These are phyloP conservation scores for Tricholaema leucomelas DNA, from an alignment of 2,113 vertebrate species.

Conservation along the genomic window DNA sequence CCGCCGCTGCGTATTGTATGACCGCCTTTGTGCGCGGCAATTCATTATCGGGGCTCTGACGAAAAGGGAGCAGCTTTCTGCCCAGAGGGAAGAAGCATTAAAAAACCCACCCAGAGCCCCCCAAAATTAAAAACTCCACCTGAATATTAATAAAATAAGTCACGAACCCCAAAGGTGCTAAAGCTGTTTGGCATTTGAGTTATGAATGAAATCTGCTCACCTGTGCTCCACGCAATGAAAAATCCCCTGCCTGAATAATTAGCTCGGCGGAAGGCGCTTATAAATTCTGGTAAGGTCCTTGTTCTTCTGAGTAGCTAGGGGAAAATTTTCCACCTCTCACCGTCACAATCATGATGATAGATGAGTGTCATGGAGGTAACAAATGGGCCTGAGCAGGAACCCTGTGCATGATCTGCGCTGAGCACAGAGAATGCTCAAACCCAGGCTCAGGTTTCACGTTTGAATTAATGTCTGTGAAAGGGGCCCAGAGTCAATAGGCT, in stretches of 20 bases:
- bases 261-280: constrained; percentile 36
- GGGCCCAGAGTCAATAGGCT: not conserved
- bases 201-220: constrained; percentile 42
- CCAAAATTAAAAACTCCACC: not conserved
- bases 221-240: constrained; percentile 3
- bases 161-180: constrained; percentile 15
- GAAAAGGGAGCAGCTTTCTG: constrained; percentile 60
- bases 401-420: not conserved
- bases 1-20: constrained; percentile 75
- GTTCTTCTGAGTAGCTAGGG: not conserved
- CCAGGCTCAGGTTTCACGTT: not conserved
- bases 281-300: not conserved
- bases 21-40: constrained; percentile 79
- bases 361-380: not conserved
- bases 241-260: constrained; percentile 48
- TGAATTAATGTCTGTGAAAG: not conserved
- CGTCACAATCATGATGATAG: not conserved
- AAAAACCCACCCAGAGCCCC: not conserved
- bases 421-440: not conserved
- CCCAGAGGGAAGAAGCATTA: not conserved
- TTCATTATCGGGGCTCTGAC: constrained; percentile 72
- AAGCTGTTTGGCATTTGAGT: constrained; percentile 20
- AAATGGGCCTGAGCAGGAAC: constrained; percentile 5
- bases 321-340: constrained; percentile 11
- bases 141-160: constrained; percentile 48